These are phyloP conservation scores for Eulithis prunata DNA, from an alignment of 2,888 invertebrate genomes.

Conservation along the genomic window DNA sequence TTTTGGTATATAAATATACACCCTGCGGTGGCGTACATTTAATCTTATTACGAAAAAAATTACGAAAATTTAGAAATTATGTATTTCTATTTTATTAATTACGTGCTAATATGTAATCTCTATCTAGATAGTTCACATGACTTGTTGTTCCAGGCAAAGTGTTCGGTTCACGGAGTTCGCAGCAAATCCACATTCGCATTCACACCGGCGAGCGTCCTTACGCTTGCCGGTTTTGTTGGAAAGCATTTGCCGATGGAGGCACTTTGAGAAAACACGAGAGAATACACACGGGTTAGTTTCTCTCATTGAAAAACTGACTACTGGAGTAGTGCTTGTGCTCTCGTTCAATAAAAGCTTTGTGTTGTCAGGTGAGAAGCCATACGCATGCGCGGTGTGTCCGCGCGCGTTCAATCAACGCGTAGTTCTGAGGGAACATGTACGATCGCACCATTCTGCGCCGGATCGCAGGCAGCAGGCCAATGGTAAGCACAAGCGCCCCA, in stretches of 20 bases:
- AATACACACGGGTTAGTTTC: conserved; percentile 88
- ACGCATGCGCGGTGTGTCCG: conserved; percentile 94
- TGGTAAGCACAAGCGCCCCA: conserved; percentile 49
- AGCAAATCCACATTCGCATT: conserved; percentile 93
- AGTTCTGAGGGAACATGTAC: conserved; percentile 92
- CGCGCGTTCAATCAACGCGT: conserved; percentile 95
- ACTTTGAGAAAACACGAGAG: conserved; percentile 93
- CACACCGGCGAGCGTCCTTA: conserved; percentile 94
- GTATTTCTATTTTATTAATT: too few species aligned
- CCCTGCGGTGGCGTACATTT: too few species aligned
- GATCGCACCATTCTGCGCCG: conserved; percentile 93
- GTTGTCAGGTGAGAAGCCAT: conserved; percentile 89
- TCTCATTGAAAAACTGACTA: too few species aligned
- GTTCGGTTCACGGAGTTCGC: conserved; percentile 93
- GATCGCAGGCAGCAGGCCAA: conserved; percentile 85
- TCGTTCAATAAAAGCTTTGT: conserved; percentile 5
- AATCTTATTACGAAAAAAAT: too few species aligned
- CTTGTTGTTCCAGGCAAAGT: conserved; percentile 83
- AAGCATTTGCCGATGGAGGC: conserved; percentile 94
- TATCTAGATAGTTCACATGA: conserved; percentile 2
- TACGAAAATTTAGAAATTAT: too few species aligned
- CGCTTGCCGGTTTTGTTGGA: conserved; percentile 94
- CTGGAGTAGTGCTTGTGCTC: too few species aligned
- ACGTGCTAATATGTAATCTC: too few species aligned
- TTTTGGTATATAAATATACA: too few species aligned